Base-by-base conservation (phyloP, 2,113 vertebrate species). In the Murina feae region DNA sequence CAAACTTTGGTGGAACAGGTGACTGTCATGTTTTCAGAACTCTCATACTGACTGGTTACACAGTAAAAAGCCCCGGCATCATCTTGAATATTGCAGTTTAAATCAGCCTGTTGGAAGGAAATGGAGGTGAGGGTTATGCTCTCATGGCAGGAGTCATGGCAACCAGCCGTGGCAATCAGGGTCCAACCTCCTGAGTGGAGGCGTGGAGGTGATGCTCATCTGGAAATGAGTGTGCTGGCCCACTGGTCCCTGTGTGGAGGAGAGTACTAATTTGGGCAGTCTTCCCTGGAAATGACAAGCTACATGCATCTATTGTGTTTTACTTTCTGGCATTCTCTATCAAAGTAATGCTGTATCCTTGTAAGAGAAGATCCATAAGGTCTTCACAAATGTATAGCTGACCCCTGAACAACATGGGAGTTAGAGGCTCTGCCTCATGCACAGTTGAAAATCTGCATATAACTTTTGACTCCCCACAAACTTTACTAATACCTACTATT, bases 1-100 rank as follows among this genome's bases (percentile, higher is more conserved):
- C 99, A 99, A 96, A 99, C 99, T 98, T 99, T 99, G 95, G 99
- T 99, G 96, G 99, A 99, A 96, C 99, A 99, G 88, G 99, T 99
- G 97, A 99, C 99, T 96, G 99, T 99, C 99, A 99, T 99, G 95
- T 99, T 99, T 98, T 99, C 99, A 4, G 99, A 99, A 96, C 99
- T 99, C 98, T 99, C 99, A 0, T 99, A 99, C 97, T 99, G 99
- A 97, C 99, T 99, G 75, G 99, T 99, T 89, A 99, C 99, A 2
- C 99, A 99, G 0, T 99, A 99, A 96, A 99, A 99, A 0, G 99
- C 99, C 85, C 99, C 99, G 0, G 98, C 98, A 25, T 99, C 99
- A 21, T 99, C 99, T 94, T 99, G 99, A 96, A 99, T 99, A 98
- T 99, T 99, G 98, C 99, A 99, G 98, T 99, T 99, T 97, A 99